Percentiles rank a stretch among this genome's conserved stretches.
These are phyloP conservation scores for Podarcis siculus DNA, from an alignment of 2,797 vertebrate genomes.

Conservation along the genomic window DNA sequence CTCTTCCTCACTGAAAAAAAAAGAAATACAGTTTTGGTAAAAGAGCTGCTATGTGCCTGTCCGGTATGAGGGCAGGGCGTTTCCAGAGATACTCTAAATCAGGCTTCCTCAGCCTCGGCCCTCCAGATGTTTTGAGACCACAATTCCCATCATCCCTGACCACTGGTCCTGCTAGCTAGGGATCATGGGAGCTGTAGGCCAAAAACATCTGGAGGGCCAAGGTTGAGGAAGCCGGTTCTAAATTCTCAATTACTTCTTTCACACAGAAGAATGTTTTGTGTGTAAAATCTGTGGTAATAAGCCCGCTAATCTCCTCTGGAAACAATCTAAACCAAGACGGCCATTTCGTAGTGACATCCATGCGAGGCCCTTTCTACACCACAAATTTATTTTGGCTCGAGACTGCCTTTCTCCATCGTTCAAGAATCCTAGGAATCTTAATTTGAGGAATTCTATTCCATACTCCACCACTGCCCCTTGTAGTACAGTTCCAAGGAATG, in stretches of 20 bases:
- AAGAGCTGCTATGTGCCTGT: fast-evolving
- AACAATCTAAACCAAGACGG: neutral
- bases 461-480: too few species aligned
- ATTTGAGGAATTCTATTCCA: neutral
- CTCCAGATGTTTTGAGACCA: too few species aligned
- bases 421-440: neutral
- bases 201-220: too few species aligned
- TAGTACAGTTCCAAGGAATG: neutral
- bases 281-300: neutral
- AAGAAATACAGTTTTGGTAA: conserved; percentile 37
- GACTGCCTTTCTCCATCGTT: neutral
- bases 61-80: neutral
- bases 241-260: neutral
- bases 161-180: too few species aligned
- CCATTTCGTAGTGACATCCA: neutral
- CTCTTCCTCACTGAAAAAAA: conserved; percentile 91
- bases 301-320: neutral
- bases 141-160: too few species aligned
- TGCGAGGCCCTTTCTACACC: neutral
- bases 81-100: neutral
- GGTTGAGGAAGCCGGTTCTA: too few species aligned
- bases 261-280: neutral
- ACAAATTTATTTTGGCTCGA: neutral
- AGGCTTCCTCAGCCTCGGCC: too few species aligned
- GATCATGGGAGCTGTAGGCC: too few species aligned